Conservation (phyloP, 2,797 vertebrate species). For the Sebastiscus tertius region DNA sequence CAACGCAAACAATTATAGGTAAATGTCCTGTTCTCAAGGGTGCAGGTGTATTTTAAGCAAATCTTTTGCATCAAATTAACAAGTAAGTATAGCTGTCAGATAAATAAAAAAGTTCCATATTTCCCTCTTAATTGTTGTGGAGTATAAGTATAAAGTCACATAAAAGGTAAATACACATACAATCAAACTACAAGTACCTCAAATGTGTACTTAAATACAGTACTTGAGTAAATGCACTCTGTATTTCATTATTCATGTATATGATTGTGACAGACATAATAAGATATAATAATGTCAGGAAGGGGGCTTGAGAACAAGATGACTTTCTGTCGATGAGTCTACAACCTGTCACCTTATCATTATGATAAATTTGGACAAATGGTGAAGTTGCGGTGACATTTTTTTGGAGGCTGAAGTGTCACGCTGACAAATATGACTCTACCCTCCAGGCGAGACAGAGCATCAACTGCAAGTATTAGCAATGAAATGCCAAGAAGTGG, state of each 20-base stretch:
- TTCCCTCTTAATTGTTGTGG: background rate
- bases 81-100: background rate
- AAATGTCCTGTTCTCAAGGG: background rate
- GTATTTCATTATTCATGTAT: background rate
- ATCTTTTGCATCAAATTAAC: background rate
- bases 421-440: background rate
- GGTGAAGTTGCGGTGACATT: background rate
- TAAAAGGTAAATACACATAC: background rate
- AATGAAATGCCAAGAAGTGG: conserved; percentile 8
- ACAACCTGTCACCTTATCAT: background rate
- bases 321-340: background rate
- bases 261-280: background rate
- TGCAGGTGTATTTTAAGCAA: background rate
- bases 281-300: background rate
- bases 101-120: background rate
- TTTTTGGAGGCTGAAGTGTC: background rate
- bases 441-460: background rate
- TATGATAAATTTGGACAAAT: background rate
- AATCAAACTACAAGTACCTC: background rate
- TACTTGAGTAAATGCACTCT: background rate
- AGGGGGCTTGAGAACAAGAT: background rate
- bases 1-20: background rate
- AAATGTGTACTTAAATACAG: background rate
- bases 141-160: background rate
- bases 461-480: background rate